These are phyloP conservation scores for Pyralis farinalis DNA, from an alignment of 2,888 invertebrate species.

Conservation along the genomic window DNA sequence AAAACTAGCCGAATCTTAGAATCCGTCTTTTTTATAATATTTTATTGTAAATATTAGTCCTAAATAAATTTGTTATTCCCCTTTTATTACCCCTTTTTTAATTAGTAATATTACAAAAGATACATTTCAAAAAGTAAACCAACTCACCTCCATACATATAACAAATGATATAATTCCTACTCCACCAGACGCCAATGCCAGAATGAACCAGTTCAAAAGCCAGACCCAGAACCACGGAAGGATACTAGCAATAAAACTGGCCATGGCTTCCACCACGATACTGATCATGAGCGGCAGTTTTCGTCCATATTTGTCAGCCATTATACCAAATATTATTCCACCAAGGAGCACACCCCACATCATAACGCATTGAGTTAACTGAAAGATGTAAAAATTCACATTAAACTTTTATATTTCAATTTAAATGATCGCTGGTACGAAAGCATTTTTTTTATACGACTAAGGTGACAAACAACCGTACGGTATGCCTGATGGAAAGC, in stretches of 20 bases:
- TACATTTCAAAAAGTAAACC: background rate
- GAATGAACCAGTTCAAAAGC: slow-evolving; percentile 73
- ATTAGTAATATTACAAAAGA: too few species aligned
- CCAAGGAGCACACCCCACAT: slow-evolving; percentile 84
- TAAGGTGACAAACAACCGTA: too few species aligned
- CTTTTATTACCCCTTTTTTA: too few species aligned
- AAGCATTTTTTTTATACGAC: too few species aligned
- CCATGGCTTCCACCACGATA: slow-evolving; percentile 75
- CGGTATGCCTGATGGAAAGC: too few species aligned
- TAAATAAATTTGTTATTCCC: too few species aligned
- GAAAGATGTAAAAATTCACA: too few species aligned
- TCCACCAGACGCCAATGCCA: slow-evolving; percentile 83
- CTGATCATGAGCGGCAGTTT: slow-evolving; percentile 78
- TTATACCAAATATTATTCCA: slow-evolving; percentile 79
- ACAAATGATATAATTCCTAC: slow-evolving; percentile 84
- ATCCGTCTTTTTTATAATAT: too few species aligned
- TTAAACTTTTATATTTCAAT: too few species aligned
- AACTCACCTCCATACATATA: slow-evolving; percentile 80
- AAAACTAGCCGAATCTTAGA: too few species aligned
- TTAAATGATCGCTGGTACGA: too few species aligned
- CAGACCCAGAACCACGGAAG: slow-evolving; percentile 78
- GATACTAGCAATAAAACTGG: slow-evolving; percentile 75
- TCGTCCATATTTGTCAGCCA: slow-evolving; percentile 83
- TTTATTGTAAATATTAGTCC: too few species aligned
- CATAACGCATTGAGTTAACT: slow-evolving; percentile 80